Evolutionary conservation across 2,888 invertebrate genomes (phyloP), one percentile per base, ranked within the genome.

Genomic region (Platynereis dumerilii): DNA sequence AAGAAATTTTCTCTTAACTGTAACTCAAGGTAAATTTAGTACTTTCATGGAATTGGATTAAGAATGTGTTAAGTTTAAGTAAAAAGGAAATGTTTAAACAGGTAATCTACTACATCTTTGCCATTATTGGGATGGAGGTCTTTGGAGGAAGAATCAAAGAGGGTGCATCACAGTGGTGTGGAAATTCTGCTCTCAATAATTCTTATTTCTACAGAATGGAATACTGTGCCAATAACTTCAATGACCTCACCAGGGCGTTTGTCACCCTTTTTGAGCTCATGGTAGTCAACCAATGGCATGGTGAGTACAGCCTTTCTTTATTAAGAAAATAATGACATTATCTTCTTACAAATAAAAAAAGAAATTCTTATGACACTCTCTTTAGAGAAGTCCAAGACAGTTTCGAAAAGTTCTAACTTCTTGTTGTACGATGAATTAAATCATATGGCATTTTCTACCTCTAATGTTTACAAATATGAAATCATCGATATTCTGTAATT

Each of bases 231-330:
- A 85, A 86, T 76, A 86, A 86, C 75, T 86, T 86, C 74, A 86
- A 86, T 69, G 78, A 85, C 69, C 77, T 86, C 65, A 59, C 82
- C 24, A 79, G 78, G 54, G 76, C 86, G 3, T 76, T 86, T 65
- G 83, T 86, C 1, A 71, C 86, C 2, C 76, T 86, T 64, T 85
- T 85, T 76, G 86, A 86, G 69, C 77, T 86, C 39, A 85, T 83
- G 58, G 85, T 86, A n/a, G 86, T 86, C 62, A 86, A 86, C 74
- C 86, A 86, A 71, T 86, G 86, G 86, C 86, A 86, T 78, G 84
- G 78, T 82, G 83, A 12, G 34, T 34, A 12, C 34, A n/a, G 82
- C 81, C 83, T 84, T 83, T 64, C 56, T 24, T 17, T 22, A 22
- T 53, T 22, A 10, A 20, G 53, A 17, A 17, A 42, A 42, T 15